Base-by-base conservation (phyloP, 2,113 vertebrate genomes). In the Aegithalos caudatus region DNA sequence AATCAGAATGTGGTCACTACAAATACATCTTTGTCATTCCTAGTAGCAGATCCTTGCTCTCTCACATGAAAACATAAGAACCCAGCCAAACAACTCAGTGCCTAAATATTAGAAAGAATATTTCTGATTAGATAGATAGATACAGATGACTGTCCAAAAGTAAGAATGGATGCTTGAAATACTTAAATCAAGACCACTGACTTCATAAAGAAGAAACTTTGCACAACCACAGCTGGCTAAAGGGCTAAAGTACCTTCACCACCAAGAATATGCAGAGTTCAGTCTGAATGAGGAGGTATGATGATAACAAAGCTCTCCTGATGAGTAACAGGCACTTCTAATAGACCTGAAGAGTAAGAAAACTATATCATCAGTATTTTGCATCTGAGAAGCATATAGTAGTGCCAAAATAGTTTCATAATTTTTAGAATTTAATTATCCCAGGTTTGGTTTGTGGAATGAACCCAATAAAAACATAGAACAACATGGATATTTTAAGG, bases 351-450 rank as follows among this genome's bases (percentile, higher is more conserved):
- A 76, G 48, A 51, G n/a, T 35, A 47, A 47, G 69, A 19, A 11
- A 21, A 3, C 23, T 70, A 58, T 66, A 33, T 44, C 56, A 31
- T 48, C 35, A 7, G 17, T 53, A 6, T 79, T 89, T 48, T 62
- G 31, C 56, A 70, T 83, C 57, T 70, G 56, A 86, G 51, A 67
- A 65, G n/a, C 42, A 37, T 79, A 29, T 42, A 65, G 29, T 42
- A 53, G 60, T 58, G 48, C 51, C 76, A 92, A 86, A 94, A 69
- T 64, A 61, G 56, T 85, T 87, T 78, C 69, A 48, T 73, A 65
- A 86, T 73, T 87, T 60, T 60, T 72, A 69, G 57, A 86, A 88
- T 87, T 94, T 81, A 71, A 74, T 88, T 90, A 91, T 92, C 35
- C 38, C 50, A 81, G 40, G 62, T 82, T 86, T 62, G 13, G 11